phyloP scores from a whole-genome alignment of 2,113 vertebrate species.

The Barnardius zonarius region DNA sequence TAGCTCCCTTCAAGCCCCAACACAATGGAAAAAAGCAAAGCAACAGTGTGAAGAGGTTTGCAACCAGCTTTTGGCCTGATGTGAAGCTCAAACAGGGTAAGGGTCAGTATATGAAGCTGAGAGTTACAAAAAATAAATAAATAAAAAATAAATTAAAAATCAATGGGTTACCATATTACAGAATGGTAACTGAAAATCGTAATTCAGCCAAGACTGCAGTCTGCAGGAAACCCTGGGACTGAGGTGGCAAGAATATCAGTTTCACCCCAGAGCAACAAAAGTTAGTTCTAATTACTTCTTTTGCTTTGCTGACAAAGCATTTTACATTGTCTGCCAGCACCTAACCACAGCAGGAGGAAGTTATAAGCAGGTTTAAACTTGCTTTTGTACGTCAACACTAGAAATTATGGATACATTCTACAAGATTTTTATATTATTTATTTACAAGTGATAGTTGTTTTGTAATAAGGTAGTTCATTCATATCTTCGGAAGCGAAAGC shows the following conservation, averaged over 20 bases:
- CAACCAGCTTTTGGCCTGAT: not conserved
- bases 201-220: not conserved
- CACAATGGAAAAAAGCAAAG: not conserved
- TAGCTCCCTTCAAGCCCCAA: not conserved
- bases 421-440: not conserved
- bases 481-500: not conserved
- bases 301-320: slow-evolving; percentile 5
- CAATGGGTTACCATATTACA: not conserved
- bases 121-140: not conserved
- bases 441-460: not conserved
- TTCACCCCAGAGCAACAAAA: not conserved
- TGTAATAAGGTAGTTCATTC: not conserved
- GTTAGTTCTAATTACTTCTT: not conserved
- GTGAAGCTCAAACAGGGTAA: not conserved
- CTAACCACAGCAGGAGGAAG: not conserved
- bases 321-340: not conserved
- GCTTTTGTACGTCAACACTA: not conserved
- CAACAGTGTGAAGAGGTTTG: not conserved
- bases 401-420: not conserved
- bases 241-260: not conserved
- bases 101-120: not conserved
- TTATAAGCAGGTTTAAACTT: not conserved
- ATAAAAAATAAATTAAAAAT: not conserved
- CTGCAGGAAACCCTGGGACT: not conserved
- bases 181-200: not conserved